Conservation (phyloP, 37 sponge, comb jelly and placozoan species). For the Petrosia ficiformis region DNA sequence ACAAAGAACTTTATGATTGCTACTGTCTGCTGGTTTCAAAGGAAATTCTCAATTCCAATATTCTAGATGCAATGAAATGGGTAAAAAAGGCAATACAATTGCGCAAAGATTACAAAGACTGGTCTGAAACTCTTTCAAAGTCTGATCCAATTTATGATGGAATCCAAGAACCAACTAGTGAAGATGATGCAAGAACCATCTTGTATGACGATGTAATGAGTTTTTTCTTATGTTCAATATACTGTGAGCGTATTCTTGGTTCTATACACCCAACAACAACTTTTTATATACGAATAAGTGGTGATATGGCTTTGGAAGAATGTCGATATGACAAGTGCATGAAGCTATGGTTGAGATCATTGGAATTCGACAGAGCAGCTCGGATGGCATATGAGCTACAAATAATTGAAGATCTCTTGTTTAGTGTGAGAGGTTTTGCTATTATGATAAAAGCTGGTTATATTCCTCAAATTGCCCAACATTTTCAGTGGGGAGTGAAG, state of each 20-base stretch:
- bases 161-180: slow-evolving; percentile 48
- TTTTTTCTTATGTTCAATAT: slow-evolving; percentile 61
- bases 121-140: slow-evolving; percentile 11
- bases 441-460: slow-evolving; percentile 54
- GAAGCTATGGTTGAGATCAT: slow-evolving; percentile 75
- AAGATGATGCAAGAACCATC: slow-evolving; percentile 27
- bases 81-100: slow-evolving; percentile 40
- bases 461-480: slow-evolving; percentile 48
- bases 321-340: slow-evolving; percentile 51
- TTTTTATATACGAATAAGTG: slow-evolving; percentile 76
- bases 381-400: slow-evolving; percentile 87
- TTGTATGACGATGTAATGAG: slow-evolving; percentile 23
- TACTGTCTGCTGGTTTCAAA: slow-evolving; percentile 73
- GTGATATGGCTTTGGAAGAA: slow-evolving; percentile 70
- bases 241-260: slow-evolving; percentile 80
- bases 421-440: slow-evolving; percentile 60
- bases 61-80: slow-evolving; percentile 10
- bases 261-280: slow-evolving; percentile 77
- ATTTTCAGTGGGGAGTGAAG: slow-evolving; percentile 75
- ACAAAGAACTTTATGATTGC: slow-evolving; percentile 64
- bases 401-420: slow-evolving; percentile 73
- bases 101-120: background rate
- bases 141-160: slow-evolving; percentile 48
- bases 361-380: slow-evolving; percentile 77
- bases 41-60: slow-evolving; percentile 36